Base-by-base conservation (phyloP, 2,797 vertebrate genomes). In the Enteromius mattozi region DNA sequence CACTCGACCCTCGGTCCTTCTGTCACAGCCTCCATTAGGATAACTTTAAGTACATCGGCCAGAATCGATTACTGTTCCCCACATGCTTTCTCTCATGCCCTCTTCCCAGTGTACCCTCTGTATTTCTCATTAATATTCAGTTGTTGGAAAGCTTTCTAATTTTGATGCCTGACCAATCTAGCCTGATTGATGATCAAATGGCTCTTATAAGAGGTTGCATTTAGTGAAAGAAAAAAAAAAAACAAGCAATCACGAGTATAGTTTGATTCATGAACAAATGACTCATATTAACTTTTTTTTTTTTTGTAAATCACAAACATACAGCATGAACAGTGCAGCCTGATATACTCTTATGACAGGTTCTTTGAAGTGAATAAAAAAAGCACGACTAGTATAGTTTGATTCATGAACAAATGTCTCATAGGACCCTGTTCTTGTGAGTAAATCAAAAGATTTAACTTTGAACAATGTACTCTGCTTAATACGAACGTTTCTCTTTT, bases 11-110 rank as follows among this genome's bases (percentile, higher is more conserved):
- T 33, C 37, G 3, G 37, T 27, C 27, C 27, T 27, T 27, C 27
- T 27, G 27, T 33, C 92, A 93, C 90, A 94, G 92, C 92, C 91
- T 95, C 90, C 91, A 93, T 94, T 94, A 93, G 88, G 89, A 89
- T 91, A 93, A 89, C 92, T 93, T 92, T 92, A 92, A 92, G 91
- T 92, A 93, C 91, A 93, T 86, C 35, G 42, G 86, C 30, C 86
- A 78, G 80, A 81, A 78, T 9, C 76, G 83, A 80, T 86, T 68
- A 85, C 86, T 89, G 88, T 81, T 51, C 27, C 78, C 49, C 81
- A 69, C 49, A 65, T 24, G 30, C 42, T 92, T 85, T 86, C 86
- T 89, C 86, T 68, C 70, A 49, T 27, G 10, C 19, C 80, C 63
- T 65, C 24, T 30, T 61, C 16, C n/a, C 66, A 71, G 16, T 30